Percentiles rank a stretch among this genome's conserved stretches.
phyloP scores from a whole-genome alignment of 2,797 vertebrate species.

The Lateolabrax maculatus region DNA sequence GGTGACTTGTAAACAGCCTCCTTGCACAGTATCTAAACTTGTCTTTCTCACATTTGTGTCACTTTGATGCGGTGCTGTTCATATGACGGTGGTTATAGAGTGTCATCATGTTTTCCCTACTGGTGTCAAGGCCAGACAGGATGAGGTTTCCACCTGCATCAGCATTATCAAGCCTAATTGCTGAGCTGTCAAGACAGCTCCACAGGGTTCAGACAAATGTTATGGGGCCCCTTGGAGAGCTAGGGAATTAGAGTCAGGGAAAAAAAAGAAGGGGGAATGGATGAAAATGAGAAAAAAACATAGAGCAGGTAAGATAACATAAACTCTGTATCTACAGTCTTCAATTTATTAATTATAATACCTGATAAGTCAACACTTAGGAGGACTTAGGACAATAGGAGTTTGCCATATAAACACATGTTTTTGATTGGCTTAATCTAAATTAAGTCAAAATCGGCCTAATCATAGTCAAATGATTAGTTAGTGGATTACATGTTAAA shows the following conservation, averaged over 20 bases:
- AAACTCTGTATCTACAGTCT: background rate
- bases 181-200: conserved; percentile 71
- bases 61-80: conserved; percentile 63
- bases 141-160: conserved; percentile 67
- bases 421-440: background rate
- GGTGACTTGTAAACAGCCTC: conserved; percentile 67
- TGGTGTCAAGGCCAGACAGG: conserved; percentile 68
- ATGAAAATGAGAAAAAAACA: background rate
- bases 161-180: conserved; percentile 74
- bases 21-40: conserved; percentile 33
- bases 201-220: conserved; percentile 67
- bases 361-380: too few species aligned
- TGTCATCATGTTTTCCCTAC: conserved; percentile 67
- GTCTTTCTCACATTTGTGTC: conserved; percentile 40
- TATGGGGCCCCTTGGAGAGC: conserved; percentile 43
- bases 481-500: background rate
- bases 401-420: background rate
- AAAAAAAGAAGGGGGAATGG: background rate
- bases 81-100: conserved; percentile 45
- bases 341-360: too few species aligned
- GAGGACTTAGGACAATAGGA: too few species aligned
- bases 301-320: background rate
- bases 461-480: background rate
- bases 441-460: background rate
- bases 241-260: conserved; percentile 19